These are phyloP conservation scores for Danio choprae DNA, from an alignment of 2,797 vertebrate genomes.

Conservation along the genomic window DNA sequence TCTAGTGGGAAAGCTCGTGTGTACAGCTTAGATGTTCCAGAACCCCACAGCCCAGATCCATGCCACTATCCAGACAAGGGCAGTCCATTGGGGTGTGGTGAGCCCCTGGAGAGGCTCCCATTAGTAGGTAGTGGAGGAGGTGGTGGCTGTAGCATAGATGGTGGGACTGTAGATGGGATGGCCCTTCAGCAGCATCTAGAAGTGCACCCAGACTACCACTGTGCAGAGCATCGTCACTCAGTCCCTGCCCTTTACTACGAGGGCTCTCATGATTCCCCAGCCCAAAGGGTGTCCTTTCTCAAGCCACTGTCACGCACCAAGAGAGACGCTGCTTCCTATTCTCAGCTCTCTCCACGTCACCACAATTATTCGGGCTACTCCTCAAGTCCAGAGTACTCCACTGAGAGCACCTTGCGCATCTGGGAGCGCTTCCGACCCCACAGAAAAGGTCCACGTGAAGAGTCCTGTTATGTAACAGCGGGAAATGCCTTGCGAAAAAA, in stretches of 20 bases:
- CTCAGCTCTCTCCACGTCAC: conserved; percentile 95
- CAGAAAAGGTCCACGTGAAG: conserved; percentile 92
- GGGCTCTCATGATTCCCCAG: conserved; percentile 86
- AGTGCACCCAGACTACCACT: conserved; percentile 96
- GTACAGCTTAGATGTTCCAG: conserved; percentile 95
- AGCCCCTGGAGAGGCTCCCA: conserved; percentile 93
- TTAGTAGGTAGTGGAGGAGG: conserved; percentile 81
- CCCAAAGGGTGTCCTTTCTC: conserved; percentile 89
- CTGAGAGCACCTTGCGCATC: conserved; percentile 96
- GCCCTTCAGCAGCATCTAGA: conserved; percentile 88
- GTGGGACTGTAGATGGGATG: conserved; percentile 77
- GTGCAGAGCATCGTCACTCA: conserved; percentile 98
- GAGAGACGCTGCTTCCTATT: conserved; percentile 95
- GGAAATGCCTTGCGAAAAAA: conserved; percentile 98
- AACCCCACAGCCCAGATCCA: conserved; percentile 88
- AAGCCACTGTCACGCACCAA: conserved; percentile 95
- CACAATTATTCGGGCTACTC: conserved; percentile 97
- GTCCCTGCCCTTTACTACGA: conserved; percentile 99
- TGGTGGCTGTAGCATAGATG: conserved; percentile 76
- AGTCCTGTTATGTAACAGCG: conserved; percentile 96
- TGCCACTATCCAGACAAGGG: conserved; percentile 92
- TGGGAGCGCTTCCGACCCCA: conserved; percentile 99
- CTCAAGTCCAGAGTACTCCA: conserved; percentile 97
- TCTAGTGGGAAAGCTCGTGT: conserved; percentile 92
- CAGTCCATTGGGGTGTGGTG: conserved; percentile 89